phyloP scores from a whole-genome alignment of 2,113 vertebrate species.

The Coptodon bakossiorum region DNA sequence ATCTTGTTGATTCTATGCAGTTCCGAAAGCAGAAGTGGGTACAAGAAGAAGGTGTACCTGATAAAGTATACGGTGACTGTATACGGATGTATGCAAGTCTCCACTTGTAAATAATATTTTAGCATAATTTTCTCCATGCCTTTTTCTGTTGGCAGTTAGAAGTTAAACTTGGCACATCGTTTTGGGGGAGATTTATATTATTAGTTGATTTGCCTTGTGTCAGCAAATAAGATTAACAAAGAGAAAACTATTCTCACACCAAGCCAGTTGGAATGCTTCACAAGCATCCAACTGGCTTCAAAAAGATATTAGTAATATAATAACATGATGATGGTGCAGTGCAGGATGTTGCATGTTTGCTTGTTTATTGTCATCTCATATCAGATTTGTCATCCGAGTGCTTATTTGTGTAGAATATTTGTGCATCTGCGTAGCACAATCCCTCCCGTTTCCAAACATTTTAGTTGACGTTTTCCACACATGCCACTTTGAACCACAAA shows the following conservation, averaged over 20 bases:
- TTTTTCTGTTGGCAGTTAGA: not conserved
- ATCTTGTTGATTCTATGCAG: not conserved
- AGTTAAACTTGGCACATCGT: not conserved
- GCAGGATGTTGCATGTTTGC: not conserved
- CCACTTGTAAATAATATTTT: not conserved
- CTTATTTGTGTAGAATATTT: not conserved
- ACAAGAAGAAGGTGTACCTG: not conserved
- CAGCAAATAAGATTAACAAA: not conserved
- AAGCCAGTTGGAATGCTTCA: not conserved
- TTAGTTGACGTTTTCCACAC: conserved; percentile 5
- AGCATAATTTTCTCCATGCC: not conserved
- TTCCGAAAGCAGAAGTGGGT: not conserved
- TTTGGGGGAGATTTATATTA: not conserved
- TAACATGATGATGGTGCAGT: not conserved
- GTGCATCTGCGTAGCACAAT: not conserved
- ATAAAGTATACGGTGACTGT: not conserved
- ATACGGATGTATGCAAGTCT: not conserved
- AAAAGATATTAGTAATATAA: not conserved
- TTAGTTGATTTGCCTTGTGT: not conserved
- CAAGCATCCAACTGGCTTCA: not conserved
- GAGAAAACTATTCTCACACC: not conserved
- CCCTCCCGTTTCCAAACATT: not conserved
- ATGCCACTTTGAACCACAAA: not conserved
- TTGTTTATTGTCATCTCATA: not conserved
- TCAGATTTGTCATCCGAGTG: not conserved